Evolutionary conservation across 2,113 vertebrate genomes (phyloP), one percentile per base, ranked within the genome.

Genomic region (Forbesichthys agassizii): DNA sequence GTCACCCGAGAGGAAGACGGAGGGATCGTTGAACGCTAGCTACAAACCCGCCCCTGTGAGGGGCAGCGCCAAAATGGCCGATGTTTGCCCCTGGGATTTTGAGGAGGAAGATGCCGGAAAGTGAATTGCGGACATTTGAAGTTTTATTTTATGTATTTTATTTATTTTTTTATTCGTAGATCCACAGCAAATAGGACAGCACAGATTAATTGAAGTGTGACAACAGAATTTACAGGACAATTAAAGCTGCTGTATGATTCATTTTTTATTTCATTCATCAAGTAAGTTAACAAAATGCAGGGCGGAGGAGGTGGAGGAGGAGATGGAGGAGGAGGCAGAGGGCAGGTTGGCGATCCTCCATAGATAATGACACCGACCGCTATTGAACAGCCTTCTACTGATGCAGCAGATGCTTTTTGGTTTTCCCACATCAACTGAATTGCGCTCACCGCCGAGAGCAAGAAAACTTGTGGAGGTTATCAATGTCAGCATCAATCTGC

Each of bases 81-180:
- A 92, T 42, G 88, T 90, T 71, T 94, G 91, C 66, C 93, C 93
- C 33, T 93, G 94, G 94, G 90, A 95, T 90, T 94, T 93, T 69
- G 88, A 93, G 74, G 93, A 93, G 75, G 88, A 84, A 71, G 81
- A 83, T 71, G 83, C 85, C 76, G 88, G 70, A 11, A 88, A 89
- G 67, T 66, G 61, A 88, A 84, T 76, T 94, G 88, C 78, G 36
- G 36, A 42, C 36, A 79, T 10, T 66, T 74, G 75, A 88, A 74
- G 72, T 47, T 46, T 27, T 27, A 27, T 27, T 27, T 27, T 27
- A 27, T 27, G 1, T 27, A 66, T 7, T 3, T 68, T 81, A 66
- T 52, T 61, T 77, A 58, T 72, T 75, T 64, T 82, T 86, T 80
- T 13, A 79, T 57, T 36, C 80, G 75, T 74, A 63, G 69, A 81